Evolutionary conservation across 53 echinoderm and acorn worm species (phyloP).

Genomic region (Patiria pectinifera): DNA sequence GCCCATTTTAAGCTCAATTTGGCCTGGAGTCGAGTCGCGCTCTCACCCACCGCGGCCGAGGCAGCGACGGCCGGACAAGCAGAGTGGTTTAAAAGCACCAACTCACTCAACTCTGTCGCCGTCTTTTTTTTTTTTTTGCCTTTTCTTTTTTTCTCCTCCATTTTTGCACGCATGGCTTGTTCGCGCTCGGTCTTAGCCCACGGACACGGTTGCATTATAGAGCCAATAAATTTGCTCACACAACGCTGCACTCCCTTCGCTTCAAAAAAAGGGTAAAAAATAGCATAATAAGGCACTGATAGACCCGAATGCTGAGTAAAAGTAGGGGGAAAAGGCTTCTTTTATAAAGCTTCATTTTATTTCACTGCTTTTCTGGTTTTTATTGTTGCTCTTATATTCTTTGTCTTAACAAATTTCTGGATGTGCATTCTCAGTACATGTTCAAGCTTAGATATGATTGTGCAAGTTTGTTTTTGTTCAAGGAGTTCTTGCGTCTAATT

Average conservation of each 20-base stretch:
- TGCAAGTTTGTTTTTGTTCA: no score
- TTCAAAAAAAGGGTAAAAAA: background rate
- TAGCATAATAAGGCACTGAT: constrained; percentile 2
- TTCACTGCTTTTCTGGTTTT: background rate
- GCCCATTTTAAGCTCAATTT: constrained; percentile 57
- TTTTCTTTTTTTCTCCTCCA: background rate
- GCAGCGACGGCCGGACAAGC: background rate
- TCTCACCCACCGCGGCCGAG: background rate
- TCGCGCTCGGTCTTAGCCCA: constrained; percentile 27
- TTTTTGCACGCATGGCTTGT: constrained; percentile 45
- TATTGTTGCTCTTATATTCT: no score
- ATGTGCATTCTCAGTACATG: no score
- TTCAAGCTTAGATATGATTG: no score
- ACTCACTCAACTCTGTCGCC: constrained; percentile 7
- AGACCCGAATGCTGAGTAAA: background rate
- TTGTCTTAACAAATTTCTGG: no score
- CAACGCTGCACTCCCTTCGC: background rate
- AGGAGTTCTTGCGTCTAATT: no score
- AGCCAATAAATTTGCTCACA: constrained; percentile 39
- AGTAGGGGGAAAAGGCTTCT: background rate
- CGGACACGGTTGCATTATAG: constrained; percentile 41
- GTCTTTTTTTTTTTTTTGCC: constrained; percentile 45
- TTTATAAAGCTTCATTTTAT: background rate
- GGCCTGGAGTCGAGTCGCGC: background rate
- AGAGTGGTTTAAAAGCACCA: constrained; percentile 61